Conservation (phyloP, 1,140 invertebrate species). For the Trachelipus rathkii region DNA sequence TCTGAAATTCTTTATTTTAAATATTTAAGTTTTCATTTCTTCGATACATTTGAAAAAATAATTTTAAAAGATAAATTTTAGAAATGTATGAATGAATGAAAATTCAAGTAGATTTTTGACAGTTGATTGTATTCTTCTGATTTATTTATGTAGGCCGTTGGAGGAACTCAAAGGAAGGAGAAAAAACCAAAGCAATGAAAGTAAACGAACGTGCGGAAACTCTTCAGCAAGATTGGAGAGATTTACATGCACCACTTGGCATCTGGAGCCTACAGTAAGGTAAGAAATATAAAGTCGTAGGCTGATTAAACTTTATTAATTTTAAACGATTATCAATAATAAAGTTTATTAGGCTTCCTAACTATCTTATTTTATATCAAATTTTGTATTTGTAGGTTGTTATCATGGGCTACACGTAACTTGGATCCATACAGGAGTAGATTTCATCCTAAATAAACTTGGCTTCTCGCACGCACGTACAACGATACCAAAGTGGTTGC, state of each 20-base stretch:
- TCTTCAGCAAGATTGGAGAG: slow-evolving; percentile 78
- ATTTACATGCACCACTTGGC: slow-evolving; percentile 96
- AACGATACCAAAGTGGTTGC: slow-evolving; percentile 98
- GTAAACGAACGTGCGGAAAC: slow-evolving; percentile 51
- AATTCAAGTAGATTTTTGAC: too few relatives aligned
- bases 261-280: slow-evolving; percentile 93
- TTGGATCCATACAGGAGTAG: slow-evolving; percentile 96
- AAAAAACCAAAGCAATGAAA: slow-evolving; percentile 41
- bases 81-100: too few relatives aligned
- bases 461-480: slow-evolving; percentile 94
- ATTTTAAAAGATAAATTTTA: too few relatives aligned
- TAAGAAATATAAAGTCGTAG: slow-evolving; percentile 2
- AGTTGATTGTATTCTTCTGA: too few relatives aligned
- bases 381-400: slow-evolving; percentile 62
- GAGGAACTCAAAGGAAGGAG: slow-evolving; percentile 24
- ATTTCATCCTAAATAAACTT: slow-evolving; percentile 93
- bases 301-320: too few relatives aligned
- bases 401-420: slow-evolving; percentile 92
- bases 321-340: too few relatives aligned
- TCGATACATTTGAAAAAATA: too few relatives aligned
- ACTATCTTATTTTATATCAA: neutral
- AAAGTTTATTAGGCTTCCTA: too few relatives aligned
- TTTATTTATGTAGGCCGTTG: neutral
- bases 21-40: too few relatives aligned
- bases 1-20: too few relatives aligned